Evolutionary conservation across 2,113 vertebrate genomes (phyloP).

Genomic region (Pteruthius melanotis): DNA sequence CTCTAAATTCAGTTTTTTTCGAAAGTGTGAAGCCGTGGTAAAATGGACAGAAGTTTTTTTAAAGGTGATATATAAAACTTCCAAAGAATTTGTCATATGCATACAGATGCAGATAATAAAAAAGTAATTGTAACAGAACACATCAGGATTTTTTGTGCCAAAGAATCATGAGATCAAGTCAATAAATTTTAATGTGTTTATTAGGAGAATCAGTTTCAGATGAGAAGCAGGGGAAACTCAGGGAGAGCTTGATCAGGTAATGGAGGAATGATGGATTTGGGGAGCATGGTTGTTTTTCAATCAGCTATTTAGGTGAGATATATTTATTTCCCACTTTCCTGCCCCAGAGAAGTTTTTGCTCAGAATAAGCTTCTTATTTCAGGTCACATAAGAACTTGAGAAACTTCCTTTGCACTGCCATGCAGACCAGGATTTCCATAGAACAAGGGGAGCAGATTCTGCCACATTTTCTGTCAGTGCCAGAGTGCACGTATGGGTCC

Average conservation of each 20-base stretch:
- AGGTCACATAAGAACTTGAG: background rate
- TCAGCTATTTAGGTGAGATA: background rate
- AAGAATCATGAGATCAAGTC: background rate
- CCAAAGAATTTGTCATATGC: background rate
- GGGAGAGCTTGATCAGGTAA: background rate
- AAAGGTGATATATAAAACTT: background rate
- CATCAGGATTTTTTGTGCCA: background rate
- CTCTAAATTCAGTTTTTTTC: background rate
- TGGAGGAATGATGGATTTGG: background rate
- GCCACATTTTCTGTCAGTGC: rapidly evolving
- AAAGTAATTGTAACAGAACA: background rate
- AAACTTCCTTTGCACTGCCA: background rate
- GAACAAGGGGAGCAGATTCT: rapidly evolving
- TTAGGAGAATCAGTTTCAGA: background rate
- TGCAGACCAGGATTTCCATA: background rate
- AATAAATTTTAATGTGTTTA: background rate
- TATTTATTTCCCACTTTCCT: background rate
- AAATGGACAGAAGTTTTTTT: background rate
- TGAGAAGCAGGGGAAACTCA: background rate
- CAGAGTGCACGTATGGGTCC: rapidly evolving
- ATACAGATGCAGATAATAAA: background rate
- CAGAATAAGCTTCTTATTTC: background rate
- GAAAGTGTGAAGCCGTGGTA: background rate
- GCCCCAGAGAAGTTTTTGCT: rapidly evolving
- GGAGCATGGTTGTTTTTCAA: background rate